Evolutionary conservation across 2,113 vertebrate species (phyloP), one percentile per base, ranked within the genome.

Genomic region (Orycteropus afer): DNA sequence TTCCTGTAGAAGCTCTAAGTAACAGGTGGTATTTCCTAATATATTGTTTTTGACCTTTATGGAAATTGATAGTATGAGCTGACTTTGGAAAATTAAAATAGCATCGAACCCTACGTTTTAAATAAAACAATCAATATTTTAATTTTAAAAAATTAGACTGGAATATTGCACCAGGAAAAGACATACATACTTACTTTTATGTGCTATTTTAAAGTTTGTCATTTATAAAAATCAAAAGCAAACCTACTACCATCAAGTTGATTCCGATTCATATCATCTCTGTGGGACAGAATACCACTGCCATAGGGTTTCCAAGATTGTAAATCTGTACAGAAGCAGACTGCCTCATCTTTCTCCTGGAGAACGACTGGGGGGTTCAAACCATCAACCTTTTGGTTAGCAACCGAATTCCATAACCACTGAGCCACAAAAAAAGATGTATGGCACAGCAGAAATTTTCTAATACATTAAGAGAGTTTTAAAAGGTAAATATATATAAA

Each of bases 1-100:
- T 98, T 98, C 98, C 97, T 98, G 96, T 1, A 55, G 91, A 98
- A 97, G 97, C 85, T 90, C 94, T 89, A 95, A 98, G 97, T 97
- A 98, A 95, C 97, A 98, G 98, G 97, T 98, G 97, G 85, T 97
- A 88, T 98, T 98, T 98, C 98, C 97, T 97, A 98, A 97, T 90
- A 83, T 94, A 98, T 97, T 98, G 96, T 98, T 98, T 97, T 57
- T 97, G 92, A 98, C 97, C 95, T 98, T 96, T 90, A 94, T 95
- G 97, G 90, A 97, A 98, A 98, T 65, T 95, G 96, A 67, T 97
- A 95, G 90, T 97, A 97, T 96, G 91, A 98, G 96, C 91, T 96
- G 89, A 91, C 85, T 84, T 93, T 97, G 93, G 95, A 97, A 98
- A 98, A 98, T 92, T 1, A 96, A 93, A 97, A 94, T 1, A 45